A percentile compares a stretch with the other conserved stretches of the same genome.
These are phyloP conservation scores for Acrocephalus scirpaceus DNA, from an alignment of 2,797 vertebrate species.

Conservation along the genomic window DNA sequence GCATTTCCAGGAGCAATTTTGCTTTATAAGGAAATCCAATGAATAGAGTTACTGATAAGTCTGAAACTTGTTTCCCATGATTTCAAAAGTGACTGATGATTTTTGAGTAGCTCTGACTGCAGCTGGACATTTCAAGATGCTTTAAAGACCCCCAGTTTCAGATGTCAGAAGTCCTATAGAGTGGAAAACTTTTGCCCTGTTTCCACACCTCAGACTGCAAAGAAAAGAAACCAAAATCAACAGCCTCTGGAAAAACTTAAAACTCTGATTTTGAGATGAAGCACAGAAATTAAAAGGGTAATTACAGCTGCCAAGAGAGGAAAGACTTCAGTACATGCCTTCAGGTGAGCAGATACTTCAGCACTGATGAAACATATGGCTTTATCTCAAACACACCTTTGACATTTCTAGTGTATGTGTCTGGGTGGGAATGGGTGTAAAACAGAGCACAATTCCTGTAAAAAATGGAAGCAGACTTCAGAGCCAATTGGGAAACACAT, in stretches of 20 bases:
- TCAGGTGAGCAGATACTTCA: constrained; percentile 27
- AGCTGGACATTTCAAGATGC: not conserved
- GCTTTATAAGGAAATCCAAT: constrained; percentile 30
- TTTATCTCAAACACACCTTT: constrained; percentile 52
- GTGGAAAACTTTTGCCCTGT: not conserved
- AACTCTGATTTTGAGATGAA: constrained; percentile 30
- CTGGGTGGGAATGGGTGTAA: constrained; percentile 54
- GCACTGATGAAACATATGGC: not conserved
- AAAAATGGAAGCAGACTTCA: constrained; percentile 59
- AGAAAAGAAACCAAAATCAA: not conserved
- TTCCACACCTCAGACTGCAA: not conserved
- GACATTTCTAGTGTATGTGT: constrained; percentile 39
- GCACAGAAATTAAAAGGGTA: constrained; percentile 30
- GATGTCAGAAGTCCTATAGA: not conserved
- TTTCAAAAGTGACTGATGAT: constrained; percentile 8
- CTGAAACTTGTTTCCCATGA: not conserved
- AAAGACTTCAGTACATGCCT: constrained; percentile 33
- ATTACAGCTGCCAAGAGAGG: constrained; percentile 17
- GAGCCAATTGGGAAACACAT: constrained; percentile 61
- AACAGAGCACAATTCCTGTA: constrained; percentile 40
- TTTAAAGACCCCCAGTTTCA: not conserved
- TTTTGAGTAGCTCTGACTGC: constrained; percentile 7
- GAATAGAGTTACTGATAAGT: constrained; percentile 35
- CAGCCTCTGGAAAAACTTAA: not conserved
- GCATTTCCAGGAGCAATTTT: constrained; percentile 47